Evolutionary conservation across 2,888 invertebrate species (phyloP).

Genomic region (Leptogaster cylindrica): DNA sequence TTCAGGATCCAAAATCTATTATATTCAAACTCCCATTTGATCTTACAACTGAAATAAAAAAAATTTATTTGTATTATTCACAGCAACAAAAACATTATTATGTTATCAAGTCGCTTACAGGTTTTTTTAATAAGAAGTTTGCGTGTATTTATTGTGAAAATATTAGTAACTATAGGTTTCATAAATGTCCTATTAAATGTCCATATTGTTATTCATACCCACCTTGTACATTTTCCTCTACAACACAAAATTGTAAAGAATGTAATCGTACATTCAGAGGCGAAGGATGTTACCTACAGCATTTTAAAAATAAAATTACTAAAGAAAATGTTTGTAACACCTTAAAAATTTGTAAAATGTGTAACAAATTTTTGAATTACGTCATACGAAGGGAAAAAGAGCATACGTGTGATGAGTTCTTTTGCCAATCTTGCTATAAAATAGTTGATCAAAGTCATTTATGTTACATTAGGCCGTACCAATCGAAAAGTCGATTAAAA

Average conservation of each 20-base stretch:
- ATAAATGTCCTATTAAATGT: slow-evolving; percentile 13
- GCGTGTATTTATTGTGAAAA: slow-evolving; percentile 11
- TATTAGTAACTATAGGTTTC: background rate
- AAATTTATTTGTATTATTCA: slow-evolving; percentile 20
- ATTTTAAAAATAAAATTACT: slow-evolving; percentile 10
- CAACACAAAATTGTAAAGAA: background rate
- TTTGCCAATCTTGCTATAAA: background rate
- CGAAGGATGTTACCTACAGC: background rate
- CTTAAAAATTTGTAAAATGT: slow-evolving; percentile 8
- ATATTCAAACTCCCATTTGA: too few species aligned
- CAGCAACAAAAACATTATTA: slow-evolving; percentile 18
- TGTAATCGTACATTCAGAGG: slow-evolving; percentile 26
- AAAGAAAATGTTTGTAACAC: slow-evolving; percentile 1
- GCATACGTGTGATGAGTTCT: background rate
- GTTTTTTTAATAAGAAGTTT: slow-evolving; percentile 28
- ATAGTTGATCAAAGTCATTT: background rate
- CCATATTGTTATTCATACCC: slow-evolving; percentile 18
- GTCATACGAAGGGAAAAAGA: background rate
- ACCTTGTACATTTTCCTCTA: slow-evolving; percentile 4
- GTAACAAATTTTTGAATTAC: background rate
- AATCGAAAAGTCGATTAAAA: background rate
- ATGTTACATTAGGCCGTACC: background rate
- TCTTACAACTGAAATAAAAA: background rate
- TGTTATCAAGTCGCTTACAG: slow-evolving; percentile 22
- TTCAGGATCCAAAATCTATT: too few species aligned